Evolutionary conservation across 2,888 invertebrate species (phyloP).

Genomic region (Abrostola triplasia): DNA sequence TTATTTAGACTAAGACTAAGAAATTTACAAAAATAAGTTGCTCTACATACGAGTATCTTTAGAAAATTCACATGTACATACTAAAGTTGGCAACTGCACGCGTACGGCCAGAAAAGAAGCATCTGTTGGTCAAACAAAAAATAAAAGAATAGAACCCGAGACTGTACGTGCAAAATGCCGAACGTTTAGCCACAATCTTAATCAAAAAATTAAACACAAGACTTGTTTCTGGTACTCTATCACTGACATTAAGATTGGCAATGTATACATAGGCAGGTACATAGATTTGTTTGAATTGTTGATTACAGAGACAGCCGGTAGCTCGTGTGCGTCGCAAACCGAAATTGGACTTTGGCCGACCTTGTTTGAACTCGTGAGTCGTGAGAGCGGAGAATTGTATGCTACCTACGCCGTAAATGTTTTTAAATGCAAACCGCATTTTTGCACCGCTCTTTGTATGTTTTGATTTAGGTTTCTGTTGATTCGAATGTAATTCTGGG

Average conservation of each 20-base stretch:
- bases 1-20: too few species aligned
- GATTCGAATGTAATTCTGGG: constrained; percentile 11
- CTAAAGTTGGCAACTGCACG: too few species aligned
- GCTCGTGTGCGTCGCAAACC: constrained; percentile 55
- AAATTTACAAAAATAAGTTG: too few species aligned
- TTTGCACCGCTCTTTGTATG: constrained; percentile 47
- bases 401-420: constrained; percentile 33
- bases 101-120: too few species aligned
- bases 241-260: not conserved
- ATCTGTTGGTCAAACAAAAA: too few species aligned
- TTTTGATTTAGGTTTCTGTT: constrained; percentile 14
- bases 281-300: constrained; percentile 17
- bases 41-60: too few species aligned
- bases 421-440: constrained; percentile 62
- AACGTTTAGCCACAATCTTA: too few species aligned
- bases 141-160: too few species aligned
- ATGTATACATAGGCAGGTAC: constrained; percentile 1
- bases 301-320: constrained; percentile 16
- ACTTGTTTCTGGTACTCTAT: not conserved
- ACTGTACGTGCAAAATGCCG: too few species aligned
- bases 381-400: constrained; percentile 5
- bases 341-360: constrained; percentile 77
- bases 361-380: constrained; percentile 68
- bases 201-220: too few species aligned
- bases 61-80: too few species aligned